Percentiles rank a stretch among this genome's conserved stretches.
Evolutionary conservation across 2,113 vertebrate genomes (phyloP).

Genomic region (Prolemur simus): DNA sequence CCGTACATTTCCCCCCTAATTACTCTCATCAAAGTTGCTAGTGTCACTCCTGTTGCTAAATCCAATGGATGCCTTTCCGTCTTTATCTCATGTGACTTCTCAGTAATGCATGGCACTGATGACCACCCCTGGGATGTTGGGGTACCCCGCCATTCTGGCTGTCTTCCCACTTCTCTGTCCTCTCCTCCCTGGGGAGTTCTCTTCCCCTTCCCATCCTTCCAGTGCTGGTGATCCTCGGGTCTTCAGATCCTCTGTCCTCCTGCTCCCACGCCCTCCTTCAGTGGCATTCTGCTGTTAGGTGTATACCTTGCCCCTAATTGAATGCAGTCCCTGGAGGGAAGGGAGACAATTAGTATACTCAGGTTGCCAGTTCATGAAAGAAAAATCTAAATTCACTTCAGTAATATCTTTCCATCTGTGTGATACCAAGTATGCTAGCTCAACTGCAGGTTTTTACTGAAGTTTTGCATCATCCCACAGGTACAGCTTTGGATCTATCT

Average conservation of each 20-base stretch:
- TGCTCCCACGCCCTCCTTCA: background rate
- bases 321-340: background rate
- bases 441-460: background rate
- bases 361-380: background rate
- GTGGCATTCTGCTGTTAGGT: background rate
- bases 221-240: fast-evolving
- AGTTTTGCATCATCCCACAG: background rate
- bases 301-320: background rate
- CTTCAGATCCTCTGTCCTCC: background rate
- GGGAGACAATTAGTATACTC: background rate
- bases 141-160: background rate
- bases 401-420: background rate
- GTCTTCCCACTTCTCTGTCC: background rate
- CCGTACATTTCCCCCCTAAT: no score
- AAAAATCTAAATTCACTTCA: background rate
- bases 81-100: background rate
- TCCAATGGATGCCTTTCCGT: background rate
- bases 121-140: background rate
- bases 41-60: background rate
- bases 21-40: background rate
- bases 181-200: background rate
- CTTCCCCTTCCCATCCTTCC: background rate
- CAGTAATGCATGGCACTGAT: fast-evolving
- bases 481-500: background rate
- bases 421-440: background rate